These are phyloP conservation scores for Xestia xanthographa DNA, from an alignment of 2,888 invertebrate species.

Conservation along the genomic window DNA sequence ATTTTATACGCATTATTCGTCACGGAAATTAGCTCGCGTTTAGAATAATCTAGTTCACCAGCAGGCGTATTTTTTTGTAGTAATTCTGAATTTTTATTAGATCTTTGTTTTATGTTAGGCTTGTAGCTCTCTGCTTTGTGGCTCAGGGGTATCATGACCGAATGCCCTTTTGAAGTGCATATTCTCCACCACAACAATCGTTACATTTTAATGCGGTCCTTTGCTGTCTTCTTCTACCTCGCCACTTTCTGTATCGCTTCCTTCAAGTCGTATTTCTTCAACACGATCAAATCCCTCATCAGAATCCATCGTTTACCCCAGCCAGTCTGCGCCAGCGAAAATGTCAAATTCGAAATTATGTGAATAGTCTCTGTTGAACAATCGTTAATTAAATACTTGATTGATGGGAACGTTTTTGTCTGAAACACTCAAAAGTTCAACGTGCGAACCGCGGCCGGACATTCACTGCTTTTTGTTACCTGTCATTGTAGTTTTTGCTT, in stretches of 20 bases:
- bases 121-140: neutral
- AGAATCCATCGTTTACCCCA: slow-evolving; percentile 8
- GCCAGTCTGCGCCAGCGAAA: neutral
- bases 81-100: neutral
- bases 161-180: neutral
- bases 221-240: neutral
- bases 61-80: neutral
- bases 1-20: slow-evolving; percentile 31
- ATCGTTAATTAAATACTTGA: slow-evolving; percentile 43
- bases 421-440: slow-evolving; percentile 53
- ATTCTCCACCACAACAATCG: neutral
- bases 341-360: slow-evolving; percentile 26
- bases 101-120: neutral
- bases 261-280: neutral
- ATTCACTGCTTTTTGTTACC: slow-evolving; percentile 53
- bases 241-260: neutral
- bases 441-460: slow-evolving; percentile 57
- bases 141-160: neutral
- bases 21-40: slow-evolving; percentile 15
- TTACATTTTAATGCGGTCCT: neutral
- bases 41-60: slow-evolving; percentile 22
- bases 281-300: neutral
- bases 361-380: slow-evolving; percentile 31
- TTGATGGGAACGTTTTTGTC: slow-evolving; percentile 54
- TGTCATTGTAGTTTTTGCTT: slow-evolving; percentile 46